A percentile compares a stretch with the other conserved stretches of the same genome.
These are phyloP conservation scores for Euzophera pinguis DNA, from an alignment of 2,888 invertebrate genomes.

Conservation along the genomic window DNA sequence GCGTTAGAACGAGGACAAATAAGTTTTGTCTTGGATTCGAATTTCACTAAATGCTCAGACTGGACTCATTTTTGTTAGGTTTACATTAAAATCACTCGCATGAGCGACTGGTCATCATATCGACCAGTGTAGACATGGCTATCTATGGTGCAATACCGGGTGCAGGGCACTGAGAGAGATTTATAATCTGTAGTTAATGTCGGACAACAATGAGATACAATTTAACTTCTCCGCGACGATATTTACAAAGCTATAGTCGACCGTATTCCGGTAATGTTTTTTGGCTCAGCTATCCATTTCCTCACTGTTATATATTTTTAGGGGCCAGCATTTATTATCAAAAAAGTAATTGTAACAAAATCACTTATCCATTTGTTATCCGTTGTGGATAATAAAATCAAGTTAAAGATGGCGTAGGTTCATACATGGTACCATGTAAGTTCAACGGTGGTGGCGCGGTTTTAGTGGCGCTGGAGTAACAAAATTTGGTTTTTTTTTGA, in stretches of 20 bases:
- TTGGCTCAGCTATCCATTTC: background rate
- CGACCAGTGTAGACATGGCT: background rate
- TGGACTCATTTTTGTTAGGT: too few relatives aligned
- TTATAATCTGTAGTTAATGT: constrained; percentile 70
- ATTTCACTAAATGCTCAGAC: too few relatives aligned
- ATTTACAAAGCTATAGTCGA: constrained; percentile 60
- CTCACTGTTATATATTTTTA: background rate
- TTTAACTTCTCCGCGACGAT: constrained; percentile 60
- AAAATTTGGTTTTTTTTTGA: too few relatives aligned
- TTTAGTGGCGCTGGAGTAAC: too few relatives aligned
- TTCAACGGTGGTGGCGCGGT: too few relatives aligned
- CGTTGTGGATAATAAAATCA: too few relatives aligned
- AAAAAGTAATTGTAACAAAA: background rate
- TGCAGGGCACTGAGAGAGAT: constrained; percentile 52
- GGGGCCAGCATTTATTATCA: background rate
- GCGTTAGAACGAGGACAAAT: too few relatives aligned
- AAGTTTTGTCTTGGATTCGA: too few relatives aligned
- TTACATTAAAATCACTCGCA: constrained; percentile 1
- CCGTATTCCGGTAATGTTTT: constrained; percentile 61
- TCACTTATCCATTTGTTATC: too few relatives aligned
- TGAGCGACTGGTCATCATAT: background rate
- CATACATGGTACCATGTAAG: too few relatives aligned
- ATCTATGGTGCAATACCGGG: constrained; percentile 26
- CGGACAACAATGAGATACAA: constrained; percentile 69
- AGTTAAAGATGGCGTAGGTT: too few relatives aligned